phyloP scores from a whole-genome alignment of 2,113 vertebrate genomes.

The Eptesicus fuscus region DNA sequence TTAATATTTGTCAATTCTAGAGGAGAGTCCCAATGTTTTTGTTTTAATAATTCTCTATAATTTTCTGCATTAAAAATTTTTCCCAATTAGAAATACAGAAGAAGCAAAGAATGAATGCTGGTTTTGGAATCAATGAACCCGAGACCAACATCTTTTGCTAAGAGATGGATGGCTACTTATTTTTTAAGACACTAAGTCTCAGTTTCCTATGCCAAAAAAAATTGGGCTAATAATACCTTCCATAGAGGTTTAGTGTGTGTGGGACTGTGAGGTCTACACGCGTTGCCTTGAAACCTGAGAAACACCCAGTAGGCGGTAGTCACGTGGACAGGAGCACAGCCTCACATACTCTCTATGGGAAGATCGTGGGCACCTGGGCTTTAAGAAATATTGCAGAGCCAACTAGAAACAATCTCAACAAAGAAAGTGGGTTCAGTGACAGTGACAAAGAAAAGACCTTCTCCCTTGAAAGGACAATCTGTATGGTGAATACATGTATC shows the following conservation, averaged over 20 bases:
- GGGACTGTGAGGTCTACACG: too few relatives aligned
- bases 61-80: background rate
- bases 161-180: background rate
- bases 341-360: background rate
- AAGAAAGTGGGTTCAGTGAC: background rate
- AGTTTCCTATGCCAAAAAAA: background rate
- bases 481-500: background rate
- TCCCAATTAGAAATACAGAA: background rate
- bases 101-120: background rate
- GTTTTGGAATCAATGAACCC: background rate
- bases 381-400: background rate
- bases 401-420: background rate
- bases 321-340: background rate
- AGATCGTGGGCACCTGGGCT: background rate
- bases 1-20: background rate
- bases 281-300: background rate
- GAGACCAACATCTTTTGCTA: background rate
- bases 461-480: background rate
- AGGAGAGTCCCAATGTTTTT: background rate
- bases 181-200: background rate
- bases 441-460: background rate
- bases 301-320: background rate
- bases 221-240: background rate
- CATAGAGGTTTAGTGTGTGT: accelerated
- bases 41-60: background rate